These are phyloP conservation scores for Idaea dimidiata DNA, from an alignment of 2,888 invertebrate species.

Conservation along the genomic window DNA sequence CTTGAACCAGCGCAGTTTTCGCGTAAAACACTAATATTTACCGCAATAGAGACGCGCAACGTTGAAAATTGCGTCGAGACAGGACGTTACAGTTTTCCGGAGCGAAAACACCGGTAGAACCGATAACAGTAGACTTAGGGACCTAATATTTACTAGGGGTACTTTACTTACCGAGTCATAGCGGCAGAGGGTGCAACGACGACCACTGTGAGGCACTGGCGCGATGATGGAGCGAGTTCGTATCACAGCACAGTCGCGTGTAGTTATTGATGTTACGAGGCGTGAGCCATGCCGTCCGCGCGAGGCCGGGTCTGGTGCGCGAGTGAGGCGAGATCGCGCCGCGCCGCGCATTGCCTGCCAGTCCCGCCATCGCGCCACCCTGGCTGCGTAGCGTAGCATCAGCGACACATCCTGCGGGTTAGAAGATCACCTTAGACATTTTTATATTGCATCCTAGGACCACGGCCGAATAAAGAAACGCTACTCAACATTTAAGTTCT, in stretches of 20 bases:
- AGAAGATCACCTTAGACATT: not conserved
- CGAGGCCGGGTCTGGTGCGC: constrained; percentile 60
- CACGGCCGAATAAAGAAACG: too few relatives aligned
- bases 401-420: not conserved
- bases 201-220: constrained; percentile 27
- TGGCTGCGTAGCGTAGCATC: constrained; percentile 20
- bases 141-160: constrained; percentile 6
- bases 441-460: too few relatives aligned
- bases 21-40: constrained; percentile 23
- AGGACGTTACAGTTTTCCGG: constrained; percentile 43
- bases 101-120: constrained; percentile 42
- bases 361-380: constrained; percentile 24
- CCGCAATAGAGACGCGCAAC: constrained; percentile 22
- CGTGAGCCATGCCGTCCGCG: constrained; percentile 60
- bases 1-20: constrained; percentile 26
- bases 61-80: constrained; percentile 28
- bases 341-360: constrained; percentile 22
- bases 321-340: constrained; percentile 47
- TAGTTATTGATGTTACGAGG: constrained; percentile 36
- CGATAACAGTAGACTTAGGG: not conserved
- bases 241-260: constrained; percentile 55
- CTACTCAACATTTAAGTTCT: too few relatives aligned
- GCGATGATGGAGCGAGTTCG: constrained; percentile 35
- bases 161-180: constrained; percentile 49
- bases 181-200: constrained; percentile 25